phyloP scores from a whole-genome alignment of 1,140 invertebrate genomes.

The Pseudoatta argentina region DNA sequence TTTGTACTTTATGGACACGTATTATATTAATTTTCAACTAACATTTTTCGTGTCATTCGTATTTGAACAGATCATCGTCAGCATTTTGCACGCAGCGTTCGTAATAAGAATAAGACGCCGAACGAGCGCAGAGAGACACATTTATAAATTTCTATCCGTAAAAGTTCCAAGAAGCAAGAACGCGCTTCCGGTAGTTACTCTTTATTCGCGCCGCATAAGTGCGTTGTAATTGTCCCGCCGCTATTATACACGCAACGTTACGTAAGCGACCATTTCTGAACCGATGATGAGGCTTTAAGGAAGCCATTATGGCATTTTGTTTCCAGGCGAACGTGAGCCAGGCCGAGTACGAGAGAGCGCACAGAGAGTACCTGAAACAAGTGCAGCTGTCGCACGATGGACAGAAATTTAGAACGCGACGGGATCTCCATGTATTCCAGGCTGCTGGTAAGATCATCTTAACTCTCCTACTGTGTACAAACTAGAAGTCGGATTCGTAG shows the following conservation, averaged over 20 bases:
- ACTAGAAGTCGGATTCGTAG: neutral
- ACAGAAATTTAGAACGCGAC: slow-evolving; percentile 73
- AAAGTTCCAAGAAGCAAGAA: slow-evolving; percentile 49
- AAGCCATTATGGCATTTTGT: slow-evolving; percentile 64
- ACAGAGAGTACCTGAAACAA: slow-evolving; percentile 85
- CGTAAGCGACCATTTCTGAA: slow-evolving; percentile 18
- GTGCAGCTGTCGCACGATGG: slow-evolving; percentile 78
- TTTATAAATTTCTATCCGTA: slow-evolving; percentile 9
- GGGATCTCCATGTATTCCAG: slow-evolving; percentile 83
- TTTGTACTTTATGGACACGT: no score
- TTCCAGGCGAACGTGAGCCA: slow-evolving; percentile 86
- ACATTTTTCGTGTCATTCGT: neutral
- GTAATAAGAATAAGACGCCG: neutral
- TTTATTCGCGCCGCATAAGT: slow-evolving; percentile 25
- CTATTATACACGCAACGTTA: slow-evolving; percentile 54
- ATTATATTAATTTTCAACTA: no score
- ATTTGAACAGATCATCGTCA: neutral
- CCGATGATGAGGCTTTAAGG: slow-evolving; percentile 55
- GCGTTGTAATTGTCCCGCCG: slow-evolving; percentile 49
- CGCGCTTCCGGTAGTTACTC: slow-evolving; percentile 43
- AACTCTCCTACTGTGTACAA: neutral
- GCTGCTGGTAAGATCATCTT: slow-evolving; percentile 79
- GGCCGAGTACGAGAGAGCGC: slow-evolving; percentile 85
- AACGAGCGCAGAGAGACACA: neutral
- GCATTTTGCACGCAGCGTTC: neutral